Conservation (phyloP, 2,797 vertebrate species). For the Margarornis squamiger region DNA sequence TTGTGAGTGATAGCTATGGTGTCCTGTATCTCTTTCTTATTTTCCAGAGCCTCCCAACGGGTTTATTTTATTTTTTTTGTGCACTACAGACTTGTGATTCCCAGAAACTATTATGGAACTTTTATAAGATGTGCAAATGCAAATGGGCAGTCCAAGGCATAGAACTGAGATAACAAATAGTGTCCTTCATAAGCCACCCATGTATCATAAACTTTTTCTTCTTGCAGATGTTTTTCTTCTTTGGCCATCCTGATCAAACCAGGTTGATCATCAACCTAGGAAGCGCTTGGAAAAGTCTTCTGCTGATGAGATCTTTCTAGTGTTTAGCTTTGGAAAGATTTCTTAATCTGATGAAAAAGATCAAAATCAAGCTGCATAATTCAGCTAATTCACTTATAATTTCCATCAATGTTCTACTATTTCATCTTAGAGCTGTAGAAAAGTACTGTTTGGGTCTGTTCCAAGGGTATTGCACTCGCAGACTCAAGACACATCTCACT, state of each 20-base stretch:
- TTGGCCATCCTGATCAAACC: background rate
- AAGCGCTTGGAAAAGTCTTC: background rate
- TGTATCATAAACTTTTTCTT: background rate
- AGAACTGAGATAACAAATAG: background rate
- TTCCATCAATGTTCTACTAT: background rate
- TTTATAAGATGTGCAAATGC: background rate
- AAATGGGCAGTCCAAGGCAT: background rate
- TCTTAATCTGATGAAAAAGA: background rate
- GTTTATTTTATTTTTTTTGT: background rate
- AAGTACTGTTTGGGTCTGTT: background rate
- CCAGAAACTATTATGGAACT: background rate
- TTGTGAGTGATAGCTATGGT: background rate
- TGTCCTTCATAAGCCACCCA: background rate
- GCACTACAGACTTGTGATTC: background rate
- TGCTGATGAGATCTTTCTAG: background rate
- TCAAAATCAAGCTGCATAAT: background rate
- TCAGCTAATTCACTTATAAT: background rate
- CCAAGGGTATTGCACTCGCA: background rate
- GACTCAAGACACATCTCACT: background rate
- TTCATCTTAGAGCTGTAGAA: background rate
- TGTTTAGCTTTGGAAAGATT: background rate
- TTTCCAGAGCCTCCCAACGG: background rate
- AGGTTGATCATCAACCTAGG: background rate
- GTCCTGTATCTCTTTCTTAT: rapidly evolving
- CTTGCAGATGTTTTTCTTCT: background rate